Percentiles rank a stretch among this genome's conserved stretches.
Conservation (phyloP, 2,113 vertebrate species). For the Uria aalge region DNA sequence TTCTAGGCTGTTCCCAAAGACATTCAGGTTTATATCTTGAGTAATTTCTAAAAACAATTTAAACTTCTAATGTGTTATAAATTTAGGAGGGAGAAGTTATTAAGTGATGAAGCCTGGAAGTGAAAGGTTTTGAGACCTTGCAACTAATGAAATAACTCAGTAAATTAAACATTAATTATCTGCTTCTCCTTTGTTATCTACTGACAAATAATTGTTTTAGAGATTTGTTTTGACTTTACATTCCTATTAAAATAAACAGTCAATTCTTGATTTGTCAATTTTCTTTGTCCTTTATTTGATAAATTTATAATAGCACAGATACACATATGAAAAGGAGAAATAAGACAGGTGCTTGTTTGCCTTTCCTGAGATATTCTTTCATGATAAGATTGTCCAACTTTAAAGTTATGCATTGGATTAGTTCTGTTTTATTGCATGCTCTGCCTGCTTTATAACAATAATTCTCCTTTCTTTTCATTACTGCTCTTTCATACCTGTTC, state of each 20-base stretch:
- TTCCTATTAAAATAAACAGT: background rate
- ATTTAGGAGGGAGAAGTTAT: background rate
- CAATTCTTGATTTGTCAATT: background rate
- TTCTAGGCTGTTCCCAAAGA: background rate
- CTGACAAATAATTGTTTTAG: background rate
- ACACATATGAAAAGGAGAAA: background rate
- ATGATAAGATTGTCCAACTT: background rate
- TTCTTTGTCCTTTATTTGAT: background rate
- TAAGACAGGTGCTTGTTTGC: background rate
- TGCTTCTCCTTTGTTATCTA: background rate
- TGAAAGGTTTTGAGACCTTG: background rate
- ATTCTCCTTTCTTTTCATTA: background rate
- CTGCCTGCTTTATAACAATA: background rate
- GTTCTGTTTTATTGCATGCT: background rate
- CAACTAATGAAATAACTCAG: background rate
- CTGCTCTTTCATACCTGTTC: background rate
- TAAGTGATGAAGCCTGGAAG: background rate
- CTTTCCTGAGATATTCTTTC: background rate
- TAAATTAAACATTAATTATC: background rate
- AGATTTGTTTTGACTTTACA: background rate
- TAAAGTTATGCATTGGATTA: background rate
- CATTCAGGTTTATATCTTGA: background rate
- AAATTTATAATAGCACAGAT: background rate
- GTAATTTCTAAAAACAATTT: background rate
- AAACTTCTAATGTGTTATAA: background rate